A percentile compares a stretch with the other conserved stretches of the same genome.
Evolutionary conservation across 1,140 invertebrate species (phyloP).

Genomic region (Trypoxylus dichotomus): DNA sequence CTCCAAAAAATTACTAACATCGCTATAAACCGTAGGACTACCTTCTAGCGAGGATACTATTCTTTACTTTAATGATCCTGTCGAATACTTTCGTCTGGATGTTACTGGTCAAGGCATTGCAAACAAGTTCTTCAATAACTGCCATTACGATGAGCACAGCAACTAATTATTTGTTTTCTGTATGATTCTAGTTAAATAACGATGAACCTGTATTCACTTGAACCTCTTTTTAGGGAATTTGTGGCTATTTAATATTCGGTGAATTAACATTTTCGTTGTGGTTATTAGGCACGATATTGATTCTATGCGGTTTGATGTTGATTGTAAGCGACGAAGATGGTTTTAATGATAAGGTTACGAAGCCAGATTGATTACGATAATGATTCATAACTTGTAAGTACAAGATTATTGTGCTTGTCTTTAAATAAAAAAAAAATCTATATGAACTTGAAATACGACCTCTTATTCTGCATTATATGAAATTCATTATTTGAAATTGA

Average conservation of each 20-base stretch:
- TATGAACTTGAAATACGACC: too few species aligned
- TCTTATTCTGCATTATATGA: too few species aligned
- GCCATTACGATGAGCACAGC: background rate
- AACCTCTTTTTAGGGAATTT: background rate
- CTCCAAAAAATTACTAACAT: background rate
- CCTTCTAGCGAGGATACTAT: background rate
- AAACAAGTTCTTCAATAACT: background rate
- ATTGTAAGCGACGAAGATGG: background rate
- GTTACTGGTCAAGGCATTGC: background rate
- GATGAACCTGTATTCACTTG: background rate
- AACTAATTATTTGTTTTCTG: background rate
- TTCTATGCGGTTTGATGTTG: background rate
- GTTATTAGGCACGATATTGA: background rate
- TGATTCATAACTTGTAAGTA: background rate
- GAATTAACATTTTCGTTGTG: conserved; percentile 7
- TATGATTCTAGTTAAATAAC: background rate
- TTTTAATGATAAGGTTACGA: background rate
- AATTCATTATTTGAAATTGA: too few species aligned
- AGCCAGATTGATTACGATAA: background rate
- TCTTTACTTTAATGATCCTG: background rate
- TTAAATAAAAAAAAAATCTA: too few species aligned
- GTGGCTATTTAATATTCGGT: background rate
- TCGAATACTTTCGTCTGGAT: background rate
- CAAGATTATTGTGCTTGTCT: background rate
- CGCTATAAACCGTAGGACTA: background rate